Base-by-base conservation (phyloP, 37 sponge, comb jelly and placozoan species). In the Halisarca cf. caerulea region DNA sequence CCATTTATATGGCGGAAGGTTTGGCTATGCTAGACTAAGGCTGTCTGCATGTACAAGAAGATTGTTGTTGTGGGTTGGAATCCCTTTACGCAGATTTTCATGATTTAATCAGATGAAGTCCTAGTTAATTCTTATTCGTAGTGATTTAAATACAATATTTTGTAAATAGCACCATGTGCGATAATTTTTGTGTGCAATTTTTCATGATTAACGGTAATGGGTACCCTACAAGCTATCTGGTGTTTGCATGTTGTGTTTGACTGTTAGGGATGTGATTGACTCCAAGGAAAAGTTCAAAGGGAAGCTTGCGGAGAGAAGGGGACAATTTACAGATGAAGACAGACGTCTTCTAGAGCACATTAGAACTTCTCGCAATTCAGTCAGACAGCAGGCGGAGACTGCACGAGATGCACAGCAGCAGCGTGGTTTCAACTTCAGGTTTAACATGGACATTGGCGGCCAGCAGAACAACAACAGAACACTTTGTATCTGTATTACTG, bases 241-340 rank as follows among this genome's bases (percentile, higher is more conserved):
- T n/a, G n/a, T n/a, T n/a, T n/a, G n/a, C n/a, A n/a, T n/a, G n/a
- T 25, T 45, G 44, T 30, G 18, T 37, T 2, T 83, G 72, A 39
- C 30, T 2, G 32, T 27, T 77, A 92, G 92, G 80, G 82, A 88
- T 58, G 68, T 85, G 15, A 66, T 85, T 23, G 85, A 89, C 42
- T 23, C 39, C 25, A 66, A 34, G 9, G 35, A 68, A n/a, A n/a
- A n/a, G 2, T 18, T 18, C 1, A 58, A 54, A 8, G 0, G 44
- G 58, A 53, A 37, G 47, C n/a, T 77, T 24, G 68, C 7, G 0
- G 35, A 69, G 40, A 61, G 84, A 3, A 68, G 84, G 58, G 61
- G 8, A 24, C 71, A 64, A 38, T 23, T 89, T 27, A 51, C 82
- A 0, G 35, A 28, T 1, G 85, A 84, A 57, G 82, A 89, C 9